Evolutionary conservation across 2,797 vertebrate species (phyloP), one percentile per base, ranked within the genome.

Genomic region (Fratercula arctica): DNA sequence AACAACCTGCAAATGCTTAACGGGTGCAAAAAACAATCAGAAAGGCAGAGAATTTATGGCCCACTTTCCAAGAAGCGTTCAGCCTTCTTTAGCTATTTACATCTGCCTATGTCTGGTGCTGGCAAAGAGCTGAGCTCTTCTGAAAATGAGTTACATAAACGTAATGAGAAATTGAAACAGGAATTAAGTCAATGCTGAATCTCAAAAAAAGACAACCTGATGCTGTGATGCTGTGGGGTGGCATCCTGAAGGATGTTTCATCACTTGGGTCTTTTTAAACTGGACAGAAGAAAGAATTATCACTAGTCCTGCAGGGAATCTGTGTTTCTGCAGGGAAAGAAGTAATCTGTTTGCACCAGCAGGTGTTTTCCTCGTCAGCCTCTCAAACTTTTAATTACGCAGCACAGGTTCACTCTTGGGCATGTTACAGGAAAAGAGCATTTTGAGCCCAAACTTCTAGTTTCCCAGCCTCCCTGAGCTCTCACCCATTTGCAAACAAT

Each of bases 401-500:
- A 54, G 77, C 5, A 2, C 35, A 75, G 73, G 82, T 91, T 95
- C 73, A 51, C 79, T 92, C 84, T 59, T 91, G 43, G 89, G 79
- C 75, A 54, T 7, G 4, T 59, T 89, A 92, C 43, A 92, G 92
- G 63, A 86, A 94, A 95, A 85, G 53, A 91, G 60, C 57, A 74
- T 76, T 94, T 63, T 90, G 51, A 96, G 94, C 68, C 53, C 48
- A 79, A 87, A 94, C 33, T 64, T 56, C 16, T 76, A 45, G 86
- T 46, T 93, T 84, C 64, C 70, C 88, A 94, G 86, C 80, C 86
- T 96, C 56, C 48, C 51, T 4, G 16, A 93, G 90, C 93, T 95
- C 91, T 92, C 91, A 74, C 75, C 93, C 94, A 93, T 95, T 96
- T 94, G 93, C 95, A 95, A 96, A 97, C 96, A 97, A 96, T 96